These are phyloP conservation scores for Leucopternis melanops DNA, from an alignment of 2,113 vertebrate species.

Conservation along the genomic window DNA sequence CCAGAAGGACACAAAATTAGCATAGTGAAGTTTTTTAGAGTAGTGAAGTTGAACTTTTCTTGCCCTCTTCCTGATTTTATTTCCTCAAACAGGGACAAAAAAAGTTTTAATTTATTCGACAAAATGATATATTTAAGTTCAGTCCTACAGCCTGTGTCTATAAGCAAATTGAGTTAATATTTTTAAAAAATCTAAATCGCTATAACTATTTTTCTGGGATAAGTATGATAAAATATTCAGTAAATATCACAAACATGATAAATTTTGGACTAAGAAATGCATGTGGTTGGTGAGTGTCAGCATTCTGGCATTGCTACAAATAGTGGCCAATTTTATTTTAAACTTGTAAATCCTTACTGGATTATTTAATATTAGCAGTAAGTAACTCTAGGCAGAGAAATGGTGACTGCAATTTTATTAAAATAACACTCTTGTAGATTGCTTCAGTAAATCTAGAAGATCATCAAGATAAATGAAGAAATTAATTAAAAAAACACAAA, in stretches of 20 bases:
- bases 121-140: background rate
- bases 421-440: conserved; percentile 39
- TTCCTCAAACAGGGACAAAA: no score
- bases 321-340: background rate
- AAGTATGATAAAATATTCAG: background rate
- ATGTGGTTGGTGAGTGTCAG: background rate
- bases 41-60: no score
- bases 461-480: conserved; percentile 51
- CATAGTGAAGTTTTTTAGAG: no score
- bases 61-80: no score
- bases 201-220: background rate
- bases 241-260: background rate
- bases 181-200: background rate
- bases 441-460: conserved; percentile 37
- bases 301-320: background rate
- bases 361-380: background rate
- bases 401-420: conserved; percentile 24
- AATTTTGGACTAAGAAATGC: background rate
- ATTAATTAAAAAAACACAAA: conserved; percentile 41
- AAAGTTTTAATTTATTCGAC: no score
- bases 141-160: background rate
- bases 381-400: background rate
- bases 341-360: conserved; percentile 23
- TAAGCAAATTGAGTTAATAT: background rate
- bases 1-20: no score